Evolutionary conservation across 2,888 invertebrate species (phyloP).

Genomic region (Candidula unifasciata): DNA sequence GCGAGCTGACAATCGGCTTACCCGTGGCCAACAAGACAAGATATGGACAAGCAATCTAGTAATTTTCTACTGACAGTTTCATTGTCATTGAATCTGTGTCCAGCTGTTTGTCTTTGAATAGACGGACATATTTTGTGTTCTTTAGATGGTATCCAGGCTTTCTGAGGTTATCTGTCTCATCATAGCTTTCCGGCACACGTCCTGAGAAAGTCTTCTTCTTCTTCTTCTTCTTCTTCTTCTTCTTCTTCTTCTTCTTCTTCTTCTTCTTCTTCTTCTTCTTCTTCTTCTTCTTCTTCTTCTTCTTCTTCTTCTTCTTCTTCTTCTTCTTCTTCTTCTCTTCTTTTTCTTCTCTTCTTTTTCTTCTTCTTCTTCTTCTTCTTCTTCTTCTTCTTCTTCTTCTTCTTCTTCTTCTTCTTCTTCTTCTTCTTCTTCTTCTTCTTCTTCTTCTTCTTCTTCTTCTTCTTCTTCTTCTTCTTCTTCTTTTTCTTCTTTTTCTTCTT

Average conservation of each 20-base stretch:
- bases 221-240: not conserved
- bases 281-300: not conserved
- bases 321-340: not conserved
- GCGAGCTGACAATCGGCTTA: too few species aligned
- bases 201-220: too few species aligned
- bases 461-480: conserved; percentile 11
- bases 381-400: not conserved
- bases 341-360: not conserved
- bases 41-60: too few species aligned
- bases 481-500: not conserved
- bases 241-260: not conserved
- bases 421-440: too few species aligned
- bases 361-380: not conserved
- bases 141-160: too few species aligned
- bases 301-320: not conserved
- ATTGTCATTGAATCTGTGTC: too few species aligned
- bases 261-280: not conserved
- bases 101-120: too few species aligned
- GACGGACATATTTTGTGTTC: too few species aligned
- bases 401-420: not conserved
- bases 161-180: too few species aligned
- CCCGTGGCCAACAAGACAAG: too few species aligned
- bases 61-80: too few species aligned
- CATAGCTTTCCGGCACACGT: too few species aligned
- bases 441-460: not conserved